Base-by-base conservation (phyloP, 2,113 vertebrate species). In the Megaleporinus macrocephalus region DNA sequence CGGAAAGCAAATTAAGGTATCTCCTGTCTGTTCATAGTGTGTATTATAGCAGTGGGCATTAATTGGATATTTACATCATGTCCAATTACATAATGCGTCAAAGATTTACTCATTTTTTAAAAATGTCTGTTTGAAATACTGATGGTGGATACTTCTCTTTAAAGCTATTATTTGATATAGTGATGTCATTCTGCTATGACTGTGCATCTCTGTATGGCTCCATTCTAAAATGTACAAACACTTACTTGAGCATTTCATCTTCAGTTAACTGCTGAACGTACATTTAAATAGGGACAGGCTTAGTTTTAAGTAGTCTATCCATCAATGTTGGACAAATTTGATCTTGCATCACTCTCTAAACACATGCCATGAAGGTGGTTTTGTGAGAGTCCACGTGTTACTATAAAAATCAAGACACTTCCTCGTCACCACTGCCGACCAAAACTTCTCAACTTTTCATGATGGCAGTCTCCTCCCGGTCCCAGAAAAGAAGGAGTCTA, bases 321-420 rank as follows among this genome's bases (percentile, higher is more conserved):
- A 7, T 3, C 33, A 15, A 24, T 51, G 12, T 11, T 6, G 65
- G 6, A 24, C 24, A 78, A 2, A 55, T 29, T 29, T 12, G 29
- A 26, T n/a, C 24, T 30, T 81, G 29, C 15, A 74, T 69, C 36
- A 41, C 33, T 69, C 20, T 20, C 20, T 41, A 13, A 69, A n/a
- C 20, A 33, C 63, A 22, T n/a, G 20, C 7, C 11, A 68, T 22
- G 16, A 33, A 66, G 27, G 29, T 66, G 11, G 15, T n/a, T 49
- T 68, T 30, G 13, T 33, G 26, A 59, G 57, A 33, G 75, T 66
- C 76, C 57, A 81, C 72, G 84, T 83, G 83, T 70, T 47, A 10
- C 36, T 16, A 79, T 70, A 55, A 84, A 72, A 84, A 87, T 88
- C 87, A 82, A 27, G 76, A 68, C 29, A 84, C 79, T 18, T 80